Conservation (phyloP, 2,113 vertebrate species). For the Pelmatolapia mariae region DNA sequence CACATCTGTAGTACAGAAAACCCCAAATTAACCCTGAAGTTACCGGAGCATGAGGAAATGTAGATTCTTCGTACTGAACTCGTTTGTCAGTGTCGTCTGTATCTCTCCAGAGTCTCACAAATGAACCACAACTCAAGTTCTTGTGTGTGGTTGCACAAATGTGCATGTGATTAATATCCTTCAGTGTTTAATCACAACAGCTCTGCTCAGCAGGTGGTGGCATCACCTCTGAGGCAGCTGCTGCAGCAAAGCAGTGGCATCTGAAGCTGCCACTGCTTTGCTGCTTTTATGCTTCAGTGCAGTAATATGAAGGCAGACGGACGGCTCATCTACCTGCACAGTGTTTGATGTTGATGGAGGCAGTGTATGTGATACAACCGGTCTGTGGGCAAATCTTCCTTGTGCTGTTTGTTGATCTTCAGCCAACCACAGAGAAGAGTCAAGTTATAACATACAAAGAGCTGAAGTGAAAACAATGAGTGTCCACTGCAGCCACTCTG, state of each 20-base stretch:
- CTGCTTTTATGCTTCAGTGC: background rate
- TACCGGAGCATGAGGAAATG: rapidly evolving
- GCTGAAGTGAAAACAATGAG: no score
- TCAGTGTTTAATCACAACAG: background rate
- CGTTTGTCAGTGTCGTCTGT: background rate
- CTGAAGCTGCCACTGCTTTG: rapidly evolving
- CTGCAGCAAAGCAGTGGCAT: background rate
- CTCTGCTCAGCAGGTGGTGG: background rate
- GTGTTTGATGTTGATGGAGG: background rate
- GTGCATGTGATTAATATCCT: background rate
- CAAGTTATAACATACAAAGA: no score
- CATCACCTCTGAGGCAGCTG: background rate
- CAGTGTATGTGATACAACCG: background rate
- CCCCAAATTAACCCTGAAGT: background rate
- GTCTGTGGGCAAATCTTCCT: no score
- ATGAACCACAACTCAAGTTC: background rate
- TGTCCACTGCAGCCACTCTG: no score
- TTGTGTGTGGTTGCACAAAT: background rate
- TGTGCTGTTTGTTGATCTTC: no score
- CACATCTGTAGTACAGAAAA: rapidly evolving
- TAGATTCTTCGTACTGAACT: background rate
- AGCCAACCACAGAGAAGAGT: no score
- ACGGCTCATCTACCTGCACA: rapidly evolving
- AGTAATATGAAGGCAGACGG: rapidly evolving
- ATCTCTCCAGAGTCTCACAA: background rate